A percentile compares a stretch with the other conserved stretches of the same genome.
phyloP scores from a whole-genome alignment of 2,797 vertebrate species.

The Falco berigora region DNA sequence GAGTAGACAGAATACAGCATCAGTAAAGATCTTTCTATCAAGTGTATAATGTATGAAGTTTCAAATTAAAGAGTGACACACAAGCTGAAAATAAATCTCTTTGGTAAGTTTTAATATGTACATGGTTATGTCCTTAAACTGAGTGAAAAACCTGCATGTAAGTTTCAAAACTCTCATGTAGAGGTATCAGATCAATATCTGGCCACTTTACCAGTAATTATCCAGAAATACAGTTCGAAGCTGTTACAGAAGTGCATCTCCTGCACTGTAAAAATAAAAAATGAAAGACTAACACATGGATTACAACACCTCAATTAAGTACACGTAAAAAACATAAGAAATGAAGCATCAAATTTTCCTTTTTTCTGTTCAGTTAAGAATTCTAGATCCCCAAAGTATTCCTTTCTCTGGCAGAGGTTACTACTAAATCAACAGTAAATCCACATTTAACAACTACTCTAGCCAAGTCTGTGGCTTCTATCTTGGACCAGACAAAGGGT shows the following conservation, averaged over 20 bases:
- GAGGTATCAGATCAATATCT: neutral
- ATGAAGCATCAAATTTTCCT: neutral
- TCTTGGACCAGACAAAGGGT: neutral
- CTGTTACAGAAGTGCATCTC: neutral
- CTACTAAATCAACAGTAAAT: neutral
- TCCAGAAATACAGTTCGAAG: neutral
- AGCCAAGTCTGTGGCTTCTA: neutral
- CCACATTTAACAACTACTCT: neutral
- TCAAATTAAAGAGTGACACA: neutral
- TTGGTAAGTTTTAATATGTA: neutral
- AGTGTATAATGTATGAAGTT: too few relatives aligned
- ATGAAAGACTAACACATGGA: neutral
- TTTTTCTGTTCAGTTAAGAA: neutral
- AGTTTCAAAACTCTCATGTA: neutral
- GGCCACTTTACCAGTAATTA: neutral
- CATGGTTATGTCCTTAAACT: neutral
- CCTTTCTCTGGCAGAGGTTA: neutral
- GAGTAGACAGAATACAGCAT: neutral
- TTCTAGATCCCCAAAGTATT: neutral
- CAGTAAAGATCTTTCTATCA: neutral
- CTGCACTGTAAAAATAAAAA: neutral
- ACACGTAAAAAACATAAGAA: neutral
- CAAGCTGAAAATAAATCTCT: neutral
- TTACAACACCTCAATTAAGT: neutral
- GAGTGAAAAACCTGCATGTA: neutral